These are phyloP conservation scores for Eulemur rubriventer DNA, from an alignment of 2,797 vertebrate species.

Conservation along the genomic window DNA sequence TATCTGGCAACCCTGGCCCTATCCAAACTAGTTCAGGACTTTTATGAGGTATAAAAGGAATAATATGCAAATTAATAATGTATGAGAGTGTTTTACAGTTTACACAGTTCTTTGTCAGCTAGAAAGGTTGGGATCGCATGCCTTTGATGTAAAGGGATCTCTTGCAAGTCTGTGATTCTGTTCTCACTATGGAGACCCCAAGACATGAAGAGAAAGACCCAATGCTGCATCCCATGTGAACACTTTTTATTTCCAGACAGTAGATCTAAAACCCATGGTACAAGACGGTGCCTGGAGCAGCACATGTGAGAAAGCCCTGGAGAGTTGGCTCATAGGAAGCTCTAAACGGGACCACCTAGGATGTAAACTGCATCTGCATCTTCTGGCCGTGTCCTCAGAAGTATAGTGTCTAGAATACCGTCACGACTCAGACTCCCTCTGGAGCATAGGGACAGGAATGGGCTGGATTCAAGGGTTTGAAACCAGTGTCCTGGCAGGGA, in stretches of 20 bases:
- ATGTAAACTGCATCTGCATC: background rate
- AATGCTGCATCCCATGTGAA: background rate
- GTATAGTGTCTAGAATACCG: background rate
- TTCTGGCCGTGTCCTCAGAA: background rate
- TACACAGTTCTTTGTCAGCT: background rate
- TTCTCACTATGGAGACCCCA: background rate
- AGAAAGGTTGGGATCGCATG: background rate
- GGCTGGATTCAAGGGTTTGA: background rate
- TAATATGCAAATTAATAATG: slow-evolving; percentile 10
- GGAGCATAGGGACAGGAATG: background rate
- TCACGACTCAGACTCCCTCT: background rate
- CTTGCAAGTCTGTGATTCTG: background rate
- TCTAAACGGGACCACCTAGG: background rate
- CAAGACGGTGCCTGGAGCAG: background rate
- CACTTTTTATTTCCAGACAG: background rate
- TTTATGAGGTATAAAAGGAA: slow-evolving; percentile 18
- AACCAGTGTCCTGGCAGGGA: background rate
- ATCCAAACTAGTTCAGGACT: background rate
- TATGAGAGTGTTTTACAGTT: background rate
- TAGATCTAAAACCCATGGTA: background rate
- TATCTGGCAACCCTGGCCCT: background rate
- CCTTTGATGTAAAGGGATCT: background rate
- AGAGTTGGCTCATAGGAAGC: background rate
- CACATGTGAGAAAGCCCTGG: background rate
- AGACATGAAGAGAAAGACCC: background rate